Base-by-base conservation (phyloP, 2,888 invertebrate species). In the Zaprionus obscuricornis region DNA sequence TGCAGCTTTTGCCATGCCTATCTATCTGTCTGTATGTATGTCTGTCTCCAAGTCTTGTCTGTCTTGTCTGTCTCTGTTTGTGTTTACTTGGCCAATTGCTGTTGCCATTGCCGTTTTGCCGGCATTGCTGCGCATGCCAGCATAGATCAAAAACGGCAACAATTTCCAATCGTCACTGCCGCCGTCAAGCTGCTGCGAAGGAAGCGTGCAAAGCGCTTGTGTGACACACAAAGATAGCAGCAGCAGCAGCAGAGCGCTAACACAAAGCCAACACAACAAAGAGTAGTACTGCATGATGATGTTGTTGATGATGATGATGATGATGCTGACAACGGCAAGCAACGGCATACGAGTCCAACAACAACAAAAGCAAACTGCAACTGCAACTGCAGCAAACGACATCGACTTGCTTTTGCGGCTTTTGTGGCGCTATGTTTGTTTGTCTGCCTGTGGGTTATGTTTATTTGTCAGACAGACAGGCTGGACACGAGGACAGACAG, bases 131-230 rank as follows among this genome's bases (percentile, higher is more conserved):
- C 77, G 74, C 77, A 78, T 78, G 78, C 78, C 77, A 81, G 55
- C 81, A 81, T 77, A 81, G 78, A 81, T 78, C 73, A 78, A 78
- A 81, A 78, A 77, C 71, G 68, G 75, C 72, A 64, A 77, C 70
- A 71, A 67, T 79, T 77, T 79, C 76, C 74, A 74, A 79, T 64
- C 58, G 43, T 29, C 29, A 29, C 18, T 11, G 7, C 5, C 52
- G 43, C 34, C 14, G 34, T 40, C 20, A 26, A 14, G 52, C 52
- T 51, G 58, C 56, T 40, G 58, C 55, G 66, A 75, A 78, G 78
- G 81, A 79, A 78, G 78, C 77, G 77, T 78, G 77, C 83, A 82
- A 74, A 82, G 73, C 74, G n/a, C n/a, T n/a, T n/a, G n/a, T 75
- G 82, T 81, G 81, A 79, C 81, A 81, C 81, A 81, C 83, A 81